phyloP scores from a whole-genome alignment of 1,140 invertebrate genomes.

The Drosophila serrata region DNA sequence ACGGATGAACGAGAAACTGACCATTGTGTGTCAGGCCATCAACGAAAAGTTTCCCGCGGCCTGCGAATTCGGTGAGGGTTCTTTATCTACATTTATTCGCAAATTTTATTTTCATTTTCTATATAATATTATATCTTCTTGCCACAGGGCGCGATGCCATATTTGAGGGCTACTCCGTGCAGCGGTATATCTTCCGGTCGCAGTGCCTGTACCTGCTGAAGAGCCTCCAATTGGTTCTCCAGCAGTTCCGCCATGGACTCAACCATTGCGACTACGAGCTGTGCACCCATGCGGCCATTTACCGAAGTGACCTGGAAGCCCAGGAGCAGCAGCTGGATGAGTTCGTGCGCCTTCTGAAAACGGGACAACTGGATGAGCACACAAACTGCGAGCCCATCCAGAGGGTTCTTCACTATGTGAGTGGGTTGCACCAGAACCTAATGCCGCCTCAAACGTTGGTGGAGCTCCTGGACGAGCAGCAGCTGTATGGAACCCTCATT shows the following conservation, averaged over 20 bases:
- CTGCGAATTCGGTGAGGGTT: slow-evolving; percentile 87
- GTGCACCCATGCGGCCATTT: slow-evolving; percentile 93
- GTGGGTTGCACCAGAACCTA: slow-evolving; percentile 92
- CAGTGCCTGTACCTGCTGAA: slow-evolving; percentile 93
- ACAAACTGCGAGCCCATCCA: slow-evolving; percentile 93
- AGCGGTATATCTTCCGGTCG: slow-evolving; percentile 95
- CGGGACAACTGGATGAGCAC: slow-evolving; percentile 96
- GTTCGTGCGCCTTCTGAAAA: slow-evolving; percentile 94
- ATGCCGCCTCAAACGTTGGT: slow-evolving; percentile 87
- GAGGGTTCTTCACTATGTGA: slow-evolving; percentile 94
- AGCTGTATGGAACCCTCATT: slow-evolving; percentile 83
- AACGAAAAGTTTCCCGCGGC: slow-evolving; percentile 90
- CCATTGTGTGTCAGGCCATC: slow-evolving; percentile 95
- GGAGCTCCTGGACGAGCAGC: slow-evolving; percentile 86
- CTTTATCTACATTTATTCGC: too few relatives aligned
- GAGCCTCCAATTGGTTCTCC: slow-evolving; percentile 90
- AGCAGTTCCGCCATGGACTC: slow-evolving; percentile 91
- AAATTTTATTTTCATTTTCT: not conserved
- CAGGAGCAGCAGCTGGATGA: slow-evolving; percentile 96
- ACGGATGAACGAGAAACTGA: slow-evolving; percentile 95
- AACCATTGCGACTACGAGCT: slow-evolving; percentile 93
- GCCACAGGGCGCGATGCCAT: slow-evolving; percentile 87
- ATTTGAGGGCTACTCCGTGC: slow-evolving; percentile 93
- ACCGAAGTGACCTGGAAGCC: slow-evolving; percentile 94
- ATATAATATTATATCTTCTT: too few relatives aligned